Conservation (phyloP, 1,140 invertebrate genomes). For the Drosophila paulistorum region DNA sequence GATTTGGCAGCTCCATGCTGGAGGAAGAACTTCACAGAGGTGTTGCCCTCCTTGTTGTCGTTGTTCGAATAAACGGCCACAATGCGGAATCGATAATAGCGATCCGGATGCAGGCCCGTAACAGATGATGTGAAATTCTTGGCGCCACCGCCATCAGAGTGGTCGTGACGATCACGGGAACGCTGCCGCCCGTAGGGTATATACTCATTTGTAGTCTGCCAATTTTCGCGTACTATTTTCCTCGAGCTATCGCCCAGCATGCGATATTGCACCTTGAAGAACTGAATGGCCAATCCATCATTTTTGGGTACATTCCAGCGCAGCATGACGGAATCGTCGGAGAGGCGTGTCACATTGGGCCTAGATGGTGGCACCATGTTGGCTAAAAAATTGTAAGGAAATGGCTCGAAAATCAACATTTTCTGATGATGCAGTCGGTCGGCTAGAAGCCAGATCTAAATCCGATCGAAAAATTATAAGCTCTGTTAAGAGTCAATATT, state of each 20-base stretch:
- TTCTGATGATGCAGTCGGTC: too few relatives aligned
- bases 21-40: conserved; percentile 90
- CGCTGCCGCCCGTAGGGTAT: conserved; percentile 85
- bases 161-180: conserved; percentile 84
- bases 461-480: too few relatives aligned
- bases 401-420: too few relatives aligned
- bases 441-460: too few relatives aligned
- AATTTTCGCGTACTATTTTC: conserved; percentile 84
- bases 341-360: conserved; percentile 92
- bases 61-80: conserved; percentile 97
- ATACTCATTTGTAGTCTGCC: conserved; percentile 92
- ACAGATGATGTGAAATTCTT: conserved; percentile 85
- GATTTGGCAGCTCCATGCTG: conserved; percentile 86
- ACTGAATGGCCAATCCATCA: conserved; percentile 91
- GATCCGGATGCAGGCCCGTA: conserved; percentile 88
- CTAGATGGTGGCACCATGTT: conserved; percentile 93
- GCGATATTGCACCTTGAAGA: conserved; percentile 90
- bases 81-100: conserved; percentile 91
- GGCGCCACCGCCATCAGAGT: conserved; percentile 76
- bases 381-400: conserved; percentile 55
- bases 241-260: conserved; percentile 67
- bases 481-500: conserved; percentile 58
- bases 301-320: conserved; percentile 93
- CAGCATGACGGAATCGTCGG: conserved; percentile 96
- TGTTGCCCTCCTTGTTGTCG: conserved; percentile 94